Evolutionary conservation across 1,140 invertebrate genomes (phyloP).

Genomic region (Anastrepha obliqua): DNA sequence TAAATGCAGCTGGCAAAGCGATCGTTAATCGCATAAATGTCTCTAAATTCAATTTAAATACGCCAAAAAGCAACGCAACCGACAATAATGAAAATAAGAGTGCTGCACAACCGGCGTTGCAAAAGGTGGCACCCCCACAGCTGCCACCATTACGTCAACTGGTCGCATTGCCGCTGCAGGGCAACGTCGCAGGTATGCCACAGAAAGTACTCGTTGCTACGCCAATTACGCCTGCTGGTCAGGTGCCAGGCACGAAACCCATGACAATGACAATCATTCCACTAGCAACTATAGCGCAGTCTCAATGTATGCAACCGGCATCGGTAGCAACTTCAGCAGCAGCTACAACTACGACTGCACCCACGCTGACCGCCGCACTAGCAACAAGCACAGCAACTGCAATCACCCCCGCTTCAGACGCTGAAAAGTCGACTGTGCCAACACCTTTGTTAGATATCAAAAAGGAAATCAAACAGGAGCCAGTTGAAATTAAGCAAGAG

Average conservation of each 20-base stretch:
- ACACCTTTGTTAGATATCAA: slow-evolving; percentile 69
- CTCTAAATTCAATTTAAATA: background rate
- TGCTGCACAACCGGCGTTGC: slow-evolving; percentile 57
- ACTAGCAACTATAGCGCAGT: slow-evolving; percentile 65
- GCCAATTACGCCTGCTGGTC: slow-evolving; percentile 64
- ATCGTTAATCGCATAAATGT: slow-evolving; percentile 4
- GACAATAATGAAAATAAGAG: background rate
- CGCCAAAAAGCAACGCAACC: background rate
- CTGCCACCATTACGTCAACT: slow-evolving; percentile 54
- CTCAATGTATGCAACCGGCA: slow-evolving; percentile 7
- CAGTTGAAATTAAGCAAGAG: slow-evolving; percentile 60
- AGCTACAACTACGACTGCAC: background rate
- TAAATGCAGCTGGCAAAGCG: background rate
- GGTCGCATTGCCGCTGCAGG: slow-evolving; percentile 61
- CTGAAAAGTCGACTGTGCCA: slow-evolving; percentile 60
- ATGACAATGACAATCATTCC: slow-evolving; percentile 73
- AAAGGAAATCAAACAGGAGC: slow-evolving; percentile 67
- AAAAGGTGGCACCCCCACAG: slow-evolving; percentile 52
- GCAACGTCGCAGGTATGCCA: slow-evolving; percentile 63
- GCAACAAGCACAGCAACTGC: slow-evolving; percentile 49
- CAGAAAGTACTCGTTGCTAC: slow-evolving; percentile 71
- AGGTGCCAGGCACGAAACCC: slow-evolving; percentile 58
- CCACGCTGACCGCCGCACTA: background rate
- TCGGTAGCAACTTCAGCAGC: background rate
- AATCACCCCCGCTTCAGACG: slow-evolving; percentile 5